phyloP scores from a whole-genome alignment of 1,140 invertebrate genomes.

The Limonius californicus region DNA sequence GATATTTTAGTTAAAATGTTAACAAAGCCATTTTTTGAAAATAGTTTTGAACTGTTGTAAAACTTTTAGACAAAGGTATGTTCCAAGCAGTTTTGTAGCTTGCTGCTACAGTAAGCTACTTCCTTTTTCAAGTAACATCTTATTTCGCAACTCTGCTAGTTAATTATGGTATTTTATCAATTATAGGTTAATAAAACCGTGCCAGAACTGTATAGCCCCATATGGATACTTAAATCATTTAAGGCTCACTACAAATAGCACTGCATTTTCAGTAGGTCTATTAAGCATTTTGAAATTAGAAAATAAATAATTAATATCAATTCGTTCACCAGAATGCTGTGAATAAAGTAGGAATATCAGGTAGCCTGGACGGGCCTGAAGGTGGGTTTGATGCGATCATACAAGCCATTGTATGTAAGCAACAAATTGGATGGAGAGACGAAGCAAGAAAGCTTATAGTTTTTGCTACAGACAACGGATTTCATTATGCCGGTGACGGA shows the following conservation, averaged over 20 bases:
- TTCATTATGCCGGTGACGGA: conserved; percentile 64
- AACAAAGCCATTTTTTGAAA: too few relatives aligned
- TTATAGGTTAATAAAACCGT: conserved; percentile 55
- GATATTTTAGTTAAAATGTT: too few relatives aligned
- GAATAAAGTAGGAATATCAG: conserved; percentile 55
- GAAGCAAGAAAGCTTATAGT: conserved; percentile 60
- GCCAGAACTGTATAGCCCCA: conserved; percentile 60
- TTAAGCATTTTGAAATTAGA: too few relatives aligned
- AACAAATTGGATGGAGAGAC: conserved; percentile 61
- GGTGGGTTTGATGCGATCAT: conserved; percentile 78
- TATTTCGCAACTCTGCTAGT: too few relatives aligned
- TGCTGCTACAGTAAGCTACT: too few relatives aligned
- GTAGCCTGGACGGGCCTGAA: conserved; percentile 70
- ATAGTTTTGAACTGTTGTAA: too few relatives aligned
- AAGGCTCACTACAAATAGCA: conserved; percentile 60
- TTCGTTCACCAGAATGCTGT: conserved; percentile 44
- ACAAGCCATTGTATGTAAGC: conserved; percentile 63
- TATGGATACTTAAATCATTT: conserved; percentile 71
- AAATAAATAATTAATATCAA: background rate
- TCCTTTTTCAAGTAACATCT: too few relatives aligned
- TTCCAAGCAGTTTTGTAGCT: too few relatives aligned
- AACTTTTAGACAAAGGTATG: too few relatives aligned
- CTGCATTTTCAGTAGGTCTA: conserved; percentile 54
- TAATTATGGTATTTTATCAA: too few relatives aligned
- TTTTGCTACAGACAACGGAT: conserved; percentile 58